phyloP scores from a whole-genome alignment of 2,888 invertebrate species.

The Trichopria drosophilae region DNA sequence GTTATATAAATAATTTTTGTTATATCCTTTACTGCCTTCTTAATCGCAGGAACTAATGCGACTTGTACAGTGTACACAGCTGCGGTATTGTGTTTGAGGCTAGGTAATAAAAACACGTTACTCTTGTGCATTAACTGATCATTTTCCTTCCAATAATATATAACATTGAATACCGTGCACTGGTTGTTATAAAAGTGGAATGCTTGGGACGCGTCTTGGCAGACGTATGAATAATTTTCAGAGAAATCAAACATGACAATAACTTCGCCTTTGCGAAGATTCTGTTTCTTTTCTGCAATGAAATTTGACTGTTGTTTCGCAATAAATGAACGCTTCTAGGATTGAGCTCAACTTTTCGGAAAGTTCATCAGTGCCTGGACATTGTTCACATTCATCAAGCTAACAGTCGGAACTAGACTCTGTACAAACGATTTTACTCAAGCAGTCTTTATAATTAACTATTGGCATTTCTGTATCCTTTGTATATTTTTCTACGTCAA shows the following conservation, averaged over 20 bases:
- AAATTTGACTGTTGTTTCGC: not conserved
- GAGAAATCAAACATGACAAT: too few species aligned
- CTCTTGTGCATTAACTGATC: not conserved
- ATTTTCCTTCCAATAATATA: slow-evolving; percentile 2
- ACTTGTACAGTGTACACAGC: not conserved
- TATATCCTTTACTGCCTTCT: not conserved
- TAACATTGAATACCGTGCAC: not conserved
- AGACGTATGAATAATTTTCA: slow-evolving; percentile 3
- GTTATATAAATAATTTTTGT: not conserved
- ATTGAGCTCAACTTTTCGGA: not conserved
- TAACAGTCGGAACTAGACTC: not conserved
- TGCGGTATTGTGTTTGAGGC: not conserved
- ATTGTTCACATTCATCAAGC: not conserved
- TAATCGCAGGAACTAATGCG: not conserved
- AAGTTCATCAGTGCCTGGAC: not conserved
- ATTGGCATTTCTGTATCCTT: not conserved
- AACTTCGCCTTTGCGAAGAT: slow-evolving; percentile 4
- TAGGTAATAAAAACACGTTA: slow-evolving; percentile 1
- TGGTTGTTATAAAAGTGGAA: not conserved
- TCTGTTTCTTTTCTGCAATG: not conserved
- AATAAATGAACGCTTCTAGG: not conserved
- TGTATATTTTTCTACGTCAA: not conserved
- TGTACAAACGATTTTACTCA: not conserved
- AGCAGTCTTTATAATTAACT: slow-evolving; percentile 1
- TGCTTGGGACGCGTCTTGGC: not conserved